Base-by-base conservation (phyloP, 1,140 invertebrate species). In the Aricia agestis region DNA sequence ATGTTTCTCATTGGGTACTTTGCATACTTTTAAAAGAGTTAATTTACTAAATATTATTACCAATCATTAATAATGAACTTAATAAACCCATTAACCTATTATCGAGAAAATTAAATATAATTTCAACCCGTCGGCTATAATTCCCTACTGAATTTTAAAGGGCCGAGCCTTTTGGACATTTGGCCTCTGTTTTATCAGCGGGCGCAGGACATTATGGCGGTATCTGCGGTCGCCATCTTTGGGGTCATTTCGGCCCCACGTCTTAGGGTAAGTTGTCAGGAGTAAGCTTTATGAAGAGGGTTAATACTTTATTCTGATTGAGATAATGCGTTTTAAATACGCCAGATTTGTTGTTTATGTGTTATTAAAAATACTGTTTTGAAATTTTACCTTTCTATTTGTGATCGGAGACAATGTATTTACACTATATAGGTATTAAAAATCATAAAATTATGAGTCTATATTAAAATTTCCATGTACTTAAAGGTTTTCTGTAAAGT, bases 111-210 rank as follows among this genome's bases (percentile, higher is more conserved):
- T 75, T 77, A 73, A 77, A 77, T 75, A 75, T 76, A 73, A 73
- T 75, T 67, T 36, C 32, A 71, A 42, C 67, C 68, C 71, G 71
- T 52, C 45, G 45, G 11, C 74, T 70, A 82, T n/a, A n/a, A n/a
- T 78, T 79, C 76, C 80, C 77, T 61, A 72, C 73, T 74, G 76
- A 77, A 73, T 77, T 79, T 79, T 72, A 80, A 82, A 78, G 79
- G 77, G 68, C 68, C 65, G 71, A 74, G 73, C 77, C 73, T 75
- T 69, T 75, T 66, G 19, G 83, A 82, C 83, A 89, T 82, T 86
- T 80, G 85, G 86, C 78, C 78, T 76, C 75, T 81, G 82, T 88
- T 85, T 86, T 90, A 90, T 90, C 87, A 82, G 82, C 67, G 66
- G 66, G 78, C 78, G 81, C 85, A 88, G 87, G 82, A 75, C 87